These are phyloP conservation scores for Hoplias malabaricus DNA, from an alignment of 2,113 vertebrate genomes.

Conservation along the genomic window DNA sequence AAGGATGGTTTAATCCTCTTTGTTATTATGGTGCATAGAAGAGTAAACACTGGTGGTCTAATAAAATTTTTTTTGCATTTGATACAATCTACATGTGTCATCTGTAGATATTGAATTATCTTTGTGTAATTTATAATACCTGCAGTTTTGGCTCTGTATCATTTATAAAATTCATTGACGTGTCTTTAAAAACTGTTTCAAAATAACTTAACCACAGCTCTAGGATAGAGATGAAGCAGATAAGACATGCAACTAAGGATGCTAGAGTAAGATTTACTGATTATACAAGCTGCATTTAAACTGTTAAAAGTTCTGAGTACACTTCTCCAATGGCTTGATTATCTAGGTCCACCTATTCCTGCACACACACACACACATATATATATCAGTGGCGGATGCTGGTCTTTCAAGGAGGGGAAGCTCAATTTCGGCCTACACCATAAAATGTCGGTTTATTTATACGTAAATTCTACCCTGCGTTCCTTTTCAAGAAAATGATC, in stretches of 20 bases:
- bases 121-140: background rate
- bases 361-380: background rate
- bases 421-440: too few species aligned
- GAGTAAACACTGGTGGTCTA: slow-evolving; percentile 56
- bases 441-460: too few species aligned
- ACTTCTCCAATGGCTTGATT: too few species aligned
- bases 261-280: background rate
- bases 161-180: too few species aligned
- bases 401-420: too few species aligned
- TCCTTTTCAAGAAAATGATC: too few species aligned
- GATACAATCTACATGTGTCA: background rate
- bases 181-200: too few species aligned
- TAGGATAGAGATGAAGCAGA: background rate
- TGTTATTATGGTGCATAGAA: slow-evolving; percentile 32
- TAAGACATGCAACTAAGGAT: background rate
- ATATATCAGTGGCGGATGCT: too few species aligned
- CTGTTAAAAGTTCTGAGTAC: too few species aligned
- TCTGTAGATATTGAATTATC: background rate
- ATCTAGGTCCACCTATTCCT: too few species aligned
- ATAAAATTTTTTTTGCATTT: slow-evolving; percentile 1
- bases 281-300: background rate
- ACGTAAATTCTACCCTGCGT: too few species aligned
- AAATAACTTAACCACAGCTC: background rate
- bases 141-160: too few species aligned
- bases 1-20: background rate